Percentiles rank a stretch among this genome's conserved stretches.
Conservation (phyloP, 2,888 invertebrate species). For the Timema cristinae region DNA sequence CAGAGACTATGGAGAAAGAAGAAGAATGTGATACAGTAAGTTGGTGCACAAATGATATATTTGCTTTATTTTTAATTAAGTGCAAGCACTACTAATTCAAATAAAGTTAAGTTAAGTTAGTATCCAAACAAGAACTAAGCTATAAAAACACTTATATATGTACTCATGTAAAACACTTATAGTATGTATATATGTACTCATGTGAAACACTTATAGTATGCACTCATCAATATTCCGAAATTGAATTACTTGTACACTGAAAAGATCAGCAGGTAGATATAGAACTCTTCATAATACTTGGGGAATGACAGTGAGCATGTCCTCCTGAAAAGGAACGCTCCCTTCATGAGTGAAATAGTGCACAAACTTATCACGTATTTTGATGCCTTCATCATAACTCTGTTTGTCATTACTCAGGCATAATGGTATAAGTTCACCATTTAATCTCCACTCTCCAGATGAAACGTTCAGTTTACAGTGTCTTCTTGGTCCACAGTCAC, state of each 20-base stretch:
- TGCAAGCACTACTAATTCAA: too few species aligned
- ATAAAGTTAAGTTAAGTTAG: too few species aligned
- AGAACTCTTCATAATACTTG: not conserved
- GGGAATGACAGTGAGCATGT: not conserved
- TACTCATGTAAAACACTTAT: too few species aligned
- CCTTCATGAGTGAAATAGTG: conserved; percentile 12
- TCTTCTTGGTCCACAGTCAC: conserved; percentile 1
- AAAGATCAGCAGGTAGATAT: not conserved
- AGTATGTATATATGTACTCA: too few species aligned
- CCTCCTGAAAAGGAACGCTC: conserved; percentile 7
- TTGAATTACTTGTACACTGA: too few species aligned
- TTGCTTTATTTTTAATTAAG: too few species aligned
- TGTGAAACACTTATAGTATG: too few species aligned
- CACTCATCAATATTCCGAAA: too few species aligned
- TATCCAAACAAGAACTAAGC: too few species aligned
- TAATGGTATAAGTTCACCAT: not conserved
- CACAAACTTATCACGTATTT: not conserved
- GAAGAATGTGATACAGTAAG: too few species aligned
- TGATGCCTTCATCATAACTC: conserved; percentile 1
- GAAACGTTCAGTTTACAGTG: conserved; percentile 7
- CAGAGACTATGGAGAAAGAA: conserved; percentile 1
- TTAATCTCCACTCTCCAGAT: not conserved
- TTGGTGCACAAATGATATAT: too few species aligned
- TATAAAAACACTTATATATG: too few species aligned
- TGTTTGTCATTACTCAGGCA: not conserved